phyloP scores from a whole-genome alignment of 2,888 invertebrate species.

The Trissolcus brochymenae region DNA sequence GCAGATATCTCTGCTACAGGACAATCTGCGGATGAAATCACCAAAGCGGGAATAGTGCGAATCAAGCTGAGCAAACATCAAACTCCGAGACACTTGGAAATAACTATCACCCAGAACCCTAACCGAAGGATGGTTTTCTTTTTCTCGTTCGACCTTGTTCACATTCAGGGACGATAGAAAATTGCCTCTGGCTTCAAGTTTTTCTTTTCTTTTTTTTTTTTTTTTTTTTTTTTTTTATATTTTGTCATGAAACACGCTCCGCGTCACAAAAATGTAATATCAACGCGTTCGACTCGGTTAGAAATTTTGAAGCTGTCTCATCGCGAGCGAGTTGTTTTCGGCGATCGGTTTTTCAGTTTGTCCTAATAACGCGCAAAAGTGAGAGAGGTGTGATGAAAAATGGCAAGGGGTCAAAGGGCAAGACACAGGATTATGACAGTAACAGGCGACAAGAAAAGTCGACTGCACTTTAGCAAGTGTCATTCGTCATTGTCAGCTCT shows the following conservation, averaged over 20 bases:
- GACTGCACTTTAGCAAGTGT: slow-evolving; percentile 64
- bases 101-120: slow-evolving; percentile 40
- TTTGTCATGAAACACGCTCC: slow-evolving; percentile 18
- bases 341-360: slow-evolving; percentile 5
- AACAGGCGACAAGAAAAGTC: slow-evolving; percentile 68
- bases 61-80: slow-evolving; percentile 77
- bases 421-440: slow-evolving; percentile 42
- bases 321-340: not conserved
- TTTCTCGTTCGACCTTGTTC: slow-evolving; percentile 47
- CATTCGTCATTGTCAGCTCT: slow-evolving; percentile 72
- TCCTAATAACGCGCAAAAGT: too few relatives aligned
- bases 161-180: slow-evolving; percentile 38
- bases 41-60: slow-evolving; percentile 67
- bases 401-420: slow-evolving; percentile 38
- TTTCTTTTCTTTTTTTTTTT: not conserved
- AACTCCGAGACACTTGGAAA: slow-evolving; percentile 73
- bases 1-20: slow-evolving; percentile 57
- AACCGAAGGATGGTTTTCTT: slow-evolving; percentile 41
- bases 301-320: too few relatives aligned
- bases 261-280: slow-evolving; percentile 16
- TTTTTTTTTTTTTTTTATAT: slow-evolving; percentile 10
- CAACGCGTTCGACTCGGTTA: not conserved
- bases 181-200: slow-evolving; percentile 15
- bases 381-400: slow-evolving; percentile 21
- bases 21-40: slow-evolving; percentile 37